Conservation (phyloP, 2,797 vertebrate genomes). For the Acanthiza pusilla region DNA sequence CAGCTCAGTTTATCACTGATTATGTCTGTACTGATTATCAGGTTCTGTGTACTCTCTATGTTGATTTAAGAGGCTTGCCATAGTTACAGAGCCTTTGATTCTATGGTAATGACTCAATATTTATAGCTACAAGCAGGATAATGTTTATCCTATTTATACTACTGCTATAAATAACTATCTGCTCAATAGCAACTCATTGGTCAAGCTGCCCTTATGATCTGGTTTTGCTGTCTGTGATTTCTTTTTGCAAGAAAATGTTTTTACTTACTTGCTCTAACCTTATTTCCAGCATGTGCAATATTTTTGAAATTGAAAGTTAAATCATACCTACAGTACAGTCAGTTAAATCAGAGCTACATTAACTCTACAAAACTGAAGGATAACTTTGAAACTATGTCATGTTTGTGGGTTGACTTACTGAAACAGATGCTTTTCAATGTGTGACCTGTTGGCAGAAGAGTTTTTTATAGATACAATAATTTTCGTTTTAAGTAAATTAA, state of each 20-base stretch:
- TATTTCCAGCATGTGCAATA: neutral
- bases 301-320: neutral
- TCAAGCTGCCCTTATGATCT: neutral
- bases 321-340: neutral
- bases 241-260: neutral
- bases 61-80: slow-evolving; percentile 12
- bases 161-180: neutral
- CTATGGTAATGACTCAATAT: neutral
- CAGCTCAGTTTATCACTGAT: slow-evolving; percentile 6
- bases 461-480: neutral
- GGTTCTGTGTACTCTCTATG: neutral
- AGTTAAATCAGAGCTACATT: neutral
- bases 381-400: neutral
- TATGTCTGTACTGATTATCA: neutral
- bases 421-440: neutral
- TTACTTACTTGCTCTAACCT: neutral
- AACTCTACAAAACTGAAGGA: neutral
- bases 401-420: neutral
- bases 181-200: neutral
- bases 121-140: slow-evolving; percentile 16
- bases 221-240: neutral
- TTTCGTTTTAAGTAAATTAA: neutral
- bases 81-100: neutral
- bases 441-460: neutral
- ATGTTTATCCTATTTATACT: slow-evolving; percentile 18